These are phyloP conservation scores for Anhinga anhinga DNA, from an alignment of 2,113 vertebrate genomes.

Conservation along the genomic window DNA sequence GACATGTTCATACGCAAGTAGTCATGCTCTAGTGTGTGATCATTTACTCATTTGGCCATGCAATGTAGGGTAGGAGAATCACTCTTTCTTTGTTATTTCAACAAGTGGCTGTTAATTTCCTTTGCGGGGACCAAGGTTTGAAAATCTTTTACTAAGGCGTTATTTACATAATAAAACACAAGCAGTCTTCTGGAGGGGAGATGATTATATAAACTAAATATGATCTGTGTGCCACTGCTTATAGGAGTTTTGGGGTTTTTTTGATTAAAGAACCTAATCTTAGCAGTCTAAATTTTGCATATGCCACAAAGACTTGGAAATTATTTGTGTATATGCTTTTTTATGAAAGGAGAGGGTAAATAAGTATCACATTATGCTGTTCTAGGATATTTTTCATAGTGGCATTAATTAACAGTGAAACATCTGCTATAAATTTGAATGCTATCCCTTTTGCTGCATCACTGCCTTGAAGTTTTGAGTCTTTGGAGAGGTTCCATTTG, in stretches of 20 bases:
- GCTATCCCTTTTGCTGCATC: background rate
- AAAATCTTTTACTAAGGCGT: background rate
- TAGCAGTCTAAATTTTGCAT: background rate
- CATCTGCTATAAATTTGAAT: background rate
- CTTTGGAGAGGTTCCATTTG: background rate
- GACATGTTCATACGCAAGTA: background rate
- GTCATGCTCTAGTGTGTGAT: background rate
- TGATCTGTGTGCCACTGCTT: background rate
- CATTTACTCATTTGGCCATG: background rate
- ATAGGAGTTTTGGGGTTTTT: background rate
- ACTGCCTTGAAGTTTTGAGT: background rate
- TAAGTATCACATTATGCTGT: background rate
- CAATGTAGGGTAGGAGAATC: background rate
- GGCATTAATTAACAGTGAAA: constrained; percentile 3
- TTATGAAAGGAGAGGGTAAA: background rate
- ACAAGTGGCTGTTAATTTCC: background rate
- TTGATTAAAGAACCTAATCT: background rate
- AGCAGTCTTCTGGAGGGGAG: background rate
- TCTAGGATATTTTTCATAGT: background rate
- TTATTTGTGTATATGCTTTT: background rate
- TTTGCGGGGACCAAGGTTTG: background rate
- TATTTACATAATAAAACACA: background rate
- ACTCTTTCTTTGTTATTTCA: background rate
- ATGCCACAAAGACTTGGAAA: background rate
- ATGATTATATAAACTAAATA: background rate